A percentile compares a stretch with the other conserved stretches of the same genome.
These are phyloP conservation scores for Xerus inauris DNA, from an alignment of 2,113 vertebrate genomes.

Conservation along the genomic window DNA sequence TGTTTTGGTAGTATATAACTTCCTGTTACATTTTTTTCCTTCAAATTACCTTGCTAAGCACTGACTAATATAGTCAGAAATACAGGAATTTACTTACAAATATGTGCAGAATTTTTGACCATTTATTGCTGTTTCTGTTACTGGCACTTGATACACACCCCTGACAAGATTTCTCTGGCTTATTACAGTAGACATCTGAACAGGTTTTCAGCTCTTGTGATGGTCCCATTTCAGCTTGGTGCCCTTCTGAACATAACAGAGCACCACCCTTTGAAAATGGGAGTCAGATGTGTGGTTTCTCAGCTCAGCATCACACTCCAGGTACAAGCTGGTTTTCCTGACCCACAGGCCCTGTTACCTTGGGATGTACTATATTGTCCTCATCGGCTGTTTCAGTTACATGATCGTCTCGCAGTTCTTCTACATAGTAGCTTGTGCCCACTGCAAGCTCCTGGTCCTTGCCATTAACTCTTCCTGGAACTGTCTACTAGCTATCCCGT, in stretches of 20 bases:
- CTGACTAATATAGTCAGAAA: not conserved
- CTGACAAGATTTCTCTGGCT: not conserved
- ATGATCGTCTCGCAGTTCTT: not conserved
- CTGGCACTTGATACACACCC: accelerated
- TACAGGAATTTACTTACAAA: too few species aligned
- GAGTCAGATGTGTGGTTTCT: not conserved
- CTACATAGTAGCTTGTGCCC: too few species aligned
- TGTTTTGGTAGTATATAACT: not conserved
- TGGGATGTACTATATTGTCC: accelerated
- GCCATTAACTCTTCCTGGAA: not conserved
- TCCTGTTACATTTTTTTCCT: not conserved
- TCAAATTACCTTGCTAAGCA: not conserved
- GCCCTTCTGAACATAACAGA: not conserved
- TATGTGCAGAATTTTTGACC: not conserved
- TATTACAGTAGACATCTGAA: accelerated
- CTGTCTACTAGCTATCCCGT: not conserved
- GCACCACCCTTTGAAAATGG: not conserved
- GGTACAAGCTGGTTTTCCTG: not conserved
- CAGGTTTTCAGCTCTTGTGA: not conserved
- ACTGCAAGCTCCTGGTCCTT: not conserved
- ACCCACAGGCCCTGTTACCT: accelerated
- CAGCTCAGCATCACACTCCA: not conserved
- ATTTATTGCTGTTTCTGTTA: not conserved
- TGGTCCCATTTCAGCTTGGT: not conserved
- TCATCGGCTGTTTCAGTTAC: too few species aligned